These are phyloP conservation scores for Manis crassicaudata DNA, from an alignment of 2,797 vertebrate genomes.

Conservation along the genomic window DNA sequence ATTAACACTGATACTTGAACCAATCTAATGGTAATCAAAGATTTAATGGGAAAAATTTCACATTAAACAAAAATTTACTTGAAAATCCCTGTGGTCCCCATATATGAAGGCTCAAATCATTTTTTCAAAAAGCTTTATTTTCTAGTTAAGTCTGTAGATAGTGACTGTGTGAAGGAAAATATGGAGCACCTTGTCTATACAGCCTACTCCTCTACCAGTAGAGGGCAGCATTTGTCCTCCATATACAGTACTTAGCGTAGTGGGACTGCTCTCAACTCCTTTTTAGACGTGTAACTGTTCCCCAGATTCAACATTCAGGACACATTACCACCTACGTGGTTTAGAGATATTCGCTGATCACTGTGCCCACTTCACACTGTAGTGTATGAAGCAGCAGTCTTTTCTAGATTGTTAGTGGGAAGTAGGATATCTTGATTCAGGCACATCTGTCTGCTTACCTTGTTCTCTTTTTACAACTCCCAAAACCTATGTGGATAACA, in stretches of 20 bases:
- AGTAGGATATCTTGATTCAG: neutral
- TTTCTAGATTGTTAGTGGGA: neutral
- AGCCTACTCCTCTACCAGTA: conserved; percentile 34
- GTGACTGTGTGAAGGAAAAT: neutral
- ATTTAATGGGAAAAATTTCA: neutral
- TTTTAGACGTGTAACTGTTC: neutral
- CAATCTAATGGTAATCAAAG: neutral
- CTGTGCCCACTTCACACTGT: neutral
- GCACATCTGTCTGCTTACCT: neutral
- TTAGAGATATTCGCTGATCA: neutral
- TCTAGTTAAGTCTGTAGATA: neutral
- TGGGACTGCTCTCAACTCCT: neutral
- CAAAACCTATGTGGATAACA: neutral
- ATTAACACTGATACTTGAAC: neutral
- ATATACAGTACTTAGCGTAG: neutral
- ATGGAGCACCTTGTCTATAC: neutral
- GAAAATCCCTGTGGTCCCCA: neutral
- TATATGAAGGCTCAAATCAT: neutral
- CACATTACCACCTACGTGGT: neutral
- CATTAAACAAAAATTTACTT: neutral
- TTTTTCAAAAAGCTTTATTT: neutral
- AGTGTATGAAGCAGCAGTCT: neutral
- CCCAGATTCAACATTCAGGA: neutral
- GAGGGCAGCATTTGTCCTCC: conserved; percentile 69
- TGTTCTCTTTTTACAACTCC: neutral